A percentile compares a stretch with the other conserved stretches of the same genome.
phyloP scores from a whole-genome alignment of 2,113 vertebrate species.

The Charadrius vociferus region DNA sequence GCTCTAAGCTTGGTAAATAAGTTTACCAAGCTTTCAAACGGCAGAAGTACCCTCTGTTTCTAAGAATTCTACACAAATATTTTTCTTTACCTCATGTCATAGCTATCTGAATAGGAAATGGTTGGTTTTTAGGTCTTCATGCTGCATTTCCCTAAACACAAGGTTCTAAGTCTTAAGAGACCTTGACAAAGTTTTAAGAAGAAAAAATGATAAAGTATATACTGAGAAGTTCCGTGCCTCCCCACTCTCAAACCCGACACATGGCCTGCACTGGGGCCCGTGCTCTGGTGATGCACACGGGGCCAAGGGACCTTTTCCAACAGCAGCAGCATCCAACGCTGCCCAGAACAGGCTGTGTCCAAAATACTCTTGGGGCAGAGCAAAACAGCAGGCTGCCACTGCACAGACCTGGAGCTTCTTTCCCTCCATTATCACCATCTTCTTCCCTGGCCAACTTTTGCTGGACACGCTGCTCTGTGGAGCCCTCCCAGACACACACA shows the following conservation, averaged over 20 bases:
- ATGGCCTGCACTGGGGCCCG: background rate
- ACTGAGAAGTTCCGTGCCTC: background rate
- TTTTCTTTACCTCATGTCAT: background rate
- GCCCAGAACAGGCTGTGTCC: background rate
- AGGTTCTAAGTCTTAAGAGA: background rate
- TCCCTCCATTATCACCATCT: background rate
- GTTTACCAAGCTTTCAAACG: background rate
- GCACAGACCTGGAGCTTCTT: background rate
- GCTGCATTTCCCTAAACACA: background rate
- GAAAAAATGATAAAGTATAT: fast-evolving
- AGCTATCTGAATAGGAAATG: background rate
- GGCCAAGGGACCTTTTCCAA: background rate
- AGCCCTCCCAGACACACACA: fast-evolving
- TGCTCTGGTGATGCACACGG: fast-evolving
- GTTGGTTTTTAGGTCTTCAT: background rate
- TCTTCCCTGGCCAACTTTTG: background rate
- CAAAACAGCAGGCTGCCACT: background rate
- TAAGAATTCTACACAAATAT: background rate
- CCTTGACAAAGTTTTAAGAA: background rate
- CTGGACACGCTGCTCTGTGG: fast-evolving
- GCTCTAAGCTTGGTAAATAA: background rate
- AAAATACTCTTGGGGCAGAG: background rate
- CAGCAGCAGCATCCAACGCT: fast-evolving
- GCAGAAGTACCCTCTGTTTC: background rate
- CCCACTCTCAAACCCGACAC: background rate